Evolutionary conservation across 2,113 vertebrate species (phyloP).

Genomic region (Festucalex cinctus): DNA sequence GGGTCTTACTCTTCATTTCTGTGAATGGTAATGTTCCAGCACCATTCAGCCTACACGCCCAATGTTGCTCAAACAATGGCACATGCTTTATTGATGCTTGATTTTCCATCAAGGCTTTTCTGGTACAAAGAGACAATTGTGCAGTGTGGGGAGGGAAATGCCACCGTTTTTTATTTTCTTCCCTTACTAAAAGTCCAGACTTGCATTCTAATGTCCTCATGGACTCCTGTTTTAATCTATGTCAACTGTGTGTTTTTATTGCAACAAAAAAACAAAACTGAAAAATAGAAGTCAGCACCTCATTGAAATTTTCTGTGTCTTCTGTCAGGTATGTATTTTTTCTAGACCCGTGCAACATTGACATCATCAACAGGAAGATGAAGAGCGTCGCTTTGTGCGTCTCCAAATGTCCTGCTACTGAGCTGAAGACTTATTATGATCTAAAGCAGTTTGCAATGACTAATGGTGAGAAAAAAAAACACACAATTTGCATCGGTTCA

Average conservation of each 20-base stretch:
- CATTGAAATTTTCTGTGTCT: background rate
- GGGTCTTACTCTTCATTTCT: background rate
- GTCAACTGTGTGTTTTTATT: background rate
- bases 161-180: slow-evolving; percentile 45
- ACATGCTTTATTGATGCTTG: slow-evolving; percentile 61
- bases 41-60: slow-evolving; percentile 31
- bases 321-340: slow-evolving; percentile 90
- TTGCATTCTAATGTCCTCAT: slow-evolving; percentile 15
- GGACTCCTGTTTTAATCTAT: background rate
- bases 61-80: slow-evolving; percentile 58
- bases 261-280: background rate
- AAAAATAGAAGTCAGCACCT: background rate
- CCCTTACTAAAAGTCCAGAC: slow-evolving; percentile 16
- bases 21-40: slow-evolving; percentile 22
- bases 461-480: slow-evolving; percentile 78
- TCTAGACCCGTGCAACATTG: slow-evolving; percentile 93
- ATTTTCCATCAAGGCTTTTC: slow-evolving; percentile 57
- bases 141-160: slow-evolving; percentile 40
- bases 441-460: slow-evolving; percentile 82
- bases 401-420: slow-evolving; percentile 79
- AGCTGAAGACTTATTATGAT: slow-evolving; percentile 78
- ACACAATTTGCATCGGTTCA: background rate
- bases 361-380: slow-evolving; percentile 83
- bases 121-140: slow-evolving; percentile 64
- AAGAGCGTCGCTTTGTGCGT: slow-evolving; percentile 91